Conservation (phyloP, 2,113 vertebrate genomes). For the Pandion haliaetus region DNA sequence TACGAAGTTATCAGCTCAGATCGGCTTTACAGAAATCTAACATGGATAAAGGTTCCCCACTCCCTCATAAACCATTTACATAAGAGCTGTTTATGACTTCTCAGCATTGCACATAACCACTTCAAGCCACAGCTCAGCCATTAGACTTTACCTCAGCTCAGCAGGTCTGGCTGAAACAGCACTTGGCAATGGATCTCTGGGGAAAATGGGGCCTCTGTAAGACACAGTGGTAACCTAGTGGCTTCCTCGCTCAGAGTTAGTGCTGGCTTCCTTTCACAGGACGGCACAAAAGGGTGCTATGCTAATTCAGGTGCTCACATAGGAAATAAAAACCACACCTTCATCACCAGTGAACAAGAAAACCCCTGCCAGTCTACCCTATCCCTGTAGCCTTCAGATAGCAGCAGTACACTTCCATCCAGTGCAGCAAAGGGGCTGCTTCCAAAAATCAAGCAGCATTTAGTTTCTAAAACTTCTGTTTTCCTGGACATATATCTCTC, state of each 20-base stretch:
- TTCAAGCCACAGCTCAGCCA: not conserved
- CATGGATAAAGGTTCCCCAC: conserved; percentile 20
- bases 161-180: not conserved
- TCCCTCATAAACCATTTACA: conserved; percentile 45
- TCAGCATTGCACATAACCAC: conserved; percentile 18
- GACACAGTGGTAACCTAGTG: not conserved
- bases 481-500: not conserved
- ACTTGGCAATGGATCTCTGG: not conserved
- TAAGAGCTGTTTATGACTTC: conserved; percentile 55
- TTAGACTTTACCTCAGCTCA: not conserved
- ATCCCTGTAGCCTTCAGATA: not conserved
- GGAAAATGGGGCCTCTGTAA: not conserved
- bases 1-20: conserved; percentile 31
- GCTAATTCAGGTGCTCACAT: not conserved
- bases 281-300: not conserved
- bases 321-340: not conserved
- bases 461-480: not conserved
- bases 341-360: not conserved
- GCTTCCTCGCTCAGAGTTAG: not conserved
- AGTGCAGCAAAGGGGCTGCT: not conserved
- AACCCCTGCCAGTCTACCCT: accelerated
- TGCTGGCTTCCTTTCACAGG: not conserved
- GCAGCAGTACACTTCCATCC: not conserved
- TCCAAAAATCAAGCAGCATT: not conserved
- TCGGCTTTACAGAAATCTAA: not conserved